Evolutionary conservation across 2,113 vertebrate species (phyloP), one percentile per base, ranked within the genome.

Genomic region (Peromyscus californicus): DNA sequence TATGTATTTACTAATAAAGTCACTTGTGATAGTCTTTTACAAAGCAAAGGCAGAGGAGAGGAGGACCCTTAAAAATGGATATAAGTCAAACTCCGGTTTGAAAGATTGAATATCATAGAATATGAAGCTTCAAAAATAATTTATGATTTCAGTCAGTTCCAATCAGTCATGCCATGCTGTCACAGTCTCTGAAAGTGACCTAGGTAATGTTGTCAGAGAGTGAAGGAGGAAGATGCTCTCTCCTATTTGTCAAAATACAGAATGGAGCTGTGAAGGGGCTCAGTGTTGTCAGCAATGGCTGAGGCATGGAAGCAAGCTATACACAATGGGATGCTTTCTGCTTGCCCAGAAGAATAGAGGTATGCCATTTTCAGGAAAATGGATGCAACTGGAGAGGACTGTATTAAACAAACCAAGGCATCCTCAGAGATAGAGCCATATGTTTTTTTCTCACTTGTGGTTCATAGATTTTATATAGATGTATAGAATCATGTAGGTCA

Each of bases 171-270:
- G 29, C 78, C 54, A 91, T 78, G 12, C 59, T 86, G 61, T 86
- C 45, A 90, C 21, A 85, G 24, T 74, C 92, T 93, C 76, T 67
- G 78, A 97, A 96, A 86, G 13, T 89, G 31, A 33, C 69, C 51
- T 82, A 39, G 22, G 72, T 91, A 42, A 89, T 74, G 70, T 45
- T 91, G 21, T 74, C 78, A 90, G 91, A 69, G 45, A 79, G 36
- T 45, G 26, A 74, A 80, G 63, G 54, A n/a, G 75, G 33, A 91
- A 91, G 22, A 72, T 0, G 48, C 86, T 31, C 4, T 1, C 5
- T 48, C 39, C 16, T 36, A 48, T 10, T n/a, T 57, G 65, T 63
- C 65, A 39, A 48, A 11, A 5, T 78, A 13, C 36, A 2, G 57
- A 3, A 0, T 6, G n/a, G n/a, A 84, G n/a, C 75, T 16, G 26